A percentile compares a stretch with the other conserved stretches of the same genome.
Evolutionary conservation across 2,113 vertebrate species (phyloP).

Genomic region (Scomber scombrus): DNA sequence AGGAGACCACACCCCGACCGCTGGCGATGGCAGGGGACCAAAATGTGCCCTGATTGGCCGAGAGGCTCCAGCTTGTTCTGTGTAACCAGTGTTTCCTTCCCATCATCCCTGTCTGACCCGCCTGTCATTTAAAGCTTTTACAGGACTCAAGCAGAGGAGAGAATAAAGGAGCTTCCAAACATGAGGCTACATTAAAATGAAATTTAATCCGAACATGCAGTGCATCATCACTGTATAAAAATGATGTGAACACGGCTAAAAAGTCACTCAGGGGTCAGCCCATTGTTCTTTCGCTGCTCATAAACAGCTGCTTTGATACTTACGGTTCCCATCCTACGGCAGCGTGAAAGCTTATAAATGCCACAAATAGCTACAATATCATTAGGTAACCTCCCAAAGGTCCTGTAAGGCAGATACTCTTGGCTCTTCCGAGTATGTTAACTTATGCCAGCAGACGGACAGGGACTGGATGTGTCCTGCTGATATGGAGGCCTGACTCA

Average conservation of each 20-base stretch:
- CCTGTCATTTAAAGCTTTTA: conserved; percentile 36
- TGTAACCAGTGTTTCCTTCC: conserved; percentile 56
- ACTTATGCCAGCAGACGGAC: conserved; percentile 65
- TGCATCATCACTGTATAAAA: conserved; percentile 43
- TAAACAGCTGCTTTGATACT: conserved; percentile 67
- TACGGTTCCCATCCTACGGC: conserved; percentile 47
- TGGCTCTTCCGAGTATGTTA: conserved; percentile 47
- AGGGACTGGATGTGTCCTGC: conserved; percentile 47
- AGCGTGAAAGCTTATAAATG: conserved; percentile 62
- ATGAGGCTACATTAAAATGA: conserved; percentile 21
- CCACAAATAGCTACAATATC: conserved; percentile 72
- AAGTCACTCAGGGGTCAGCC: conserved; percentile 55
- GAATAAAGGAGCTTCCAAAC: conserved; percentile 33
- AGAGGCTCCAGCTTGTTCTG: conserved; percentile 7
- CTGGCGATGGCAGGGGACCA: conserved; percentile 54
- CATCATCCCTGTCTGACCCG: conserved; percentile 35
- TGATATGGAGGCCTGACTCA: conserved; percentile 54
- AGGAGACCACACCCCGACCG: conserved; percentile 70
- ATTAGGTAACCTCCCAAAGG: conserved; percentile 65
- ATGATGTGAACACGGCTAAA: conserved; percentile 24
- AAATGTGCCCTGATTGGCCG: conserved; percentile 33
- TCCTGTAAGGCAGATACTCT: conserved; percentile 49
- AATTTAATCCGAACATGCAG: conserved; percentile 40
- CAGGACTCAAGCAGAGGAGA: conserved; percentile 2
- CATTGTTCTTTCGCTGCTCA: conserved; percentile 42